These are phyloP conservation scores for Eudyptes chrysolophus DNA, from an alignment of 2,113 vertebrate genomes.

Conservation along the genomic window DNA sequence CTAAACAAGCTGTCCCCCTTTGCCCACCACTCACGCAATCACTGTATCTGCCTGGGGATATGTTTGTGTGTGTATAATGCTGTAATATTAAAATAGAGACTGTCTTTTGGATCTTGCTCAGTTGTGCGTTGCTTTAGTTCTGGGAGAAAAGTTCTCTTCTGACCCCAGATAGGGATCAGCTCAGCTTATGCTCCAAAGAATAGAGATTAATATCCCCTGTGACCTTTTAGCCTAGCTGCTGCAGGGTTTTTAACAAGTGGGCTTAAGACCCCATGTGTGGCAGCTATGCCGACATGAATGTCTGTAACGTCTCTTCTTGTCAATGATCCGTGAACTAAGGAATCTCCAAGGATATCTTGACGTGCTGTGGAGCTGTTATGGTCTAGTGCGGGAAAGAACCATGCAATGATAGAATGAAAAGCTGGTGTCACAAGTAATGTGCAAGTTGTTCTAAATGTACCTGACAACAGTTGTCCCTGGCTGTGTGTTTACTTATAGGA, in stretches of 20 bases:
- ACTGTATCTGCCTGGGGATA: not conserved
- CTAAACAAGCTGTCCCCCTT: not conserved
- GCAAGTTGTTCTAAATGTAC: not conserved
- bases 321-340: slow-evolving; percentile 29
- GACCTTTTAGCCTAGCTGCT: slow-evolving; percentile 38
- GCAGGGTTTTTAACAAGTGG: slow-evolving; percentile 51
- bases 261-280: slow-evolving; percentile 12
- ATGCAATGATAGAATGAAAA: not conserved
- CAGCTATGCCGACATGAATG: not conserved
- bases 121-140: not conserved
- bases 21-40: not conserved
- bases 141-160: slow-evolving; percentile 26
- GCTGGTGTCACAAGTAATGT: not conserved
- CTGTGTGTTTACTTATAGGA: not conserved
- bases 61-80: not conserved
- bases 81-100: not conserved
- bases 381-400: slow-evolving; percentile 1
- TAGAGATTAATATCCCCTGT: slow-evolving; percentile 48
- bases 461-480: not conserved
- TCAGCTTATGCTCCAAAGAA: slow-evolving; percentile 33
- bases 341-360: slow-evolving; percentile 30
- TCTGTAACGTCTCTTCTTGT: slow-evolving; percentile 31
- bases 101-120: not conserved
- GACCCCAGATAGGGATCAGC: slow-evolving; percentile 29
- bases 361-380: not conserved